Evolutionary conservation across 2,797 vertebrate species (phyloP), one percentile per base, ranked within the genome.

Genomic region (Amphiprion clarkii): DNA sequence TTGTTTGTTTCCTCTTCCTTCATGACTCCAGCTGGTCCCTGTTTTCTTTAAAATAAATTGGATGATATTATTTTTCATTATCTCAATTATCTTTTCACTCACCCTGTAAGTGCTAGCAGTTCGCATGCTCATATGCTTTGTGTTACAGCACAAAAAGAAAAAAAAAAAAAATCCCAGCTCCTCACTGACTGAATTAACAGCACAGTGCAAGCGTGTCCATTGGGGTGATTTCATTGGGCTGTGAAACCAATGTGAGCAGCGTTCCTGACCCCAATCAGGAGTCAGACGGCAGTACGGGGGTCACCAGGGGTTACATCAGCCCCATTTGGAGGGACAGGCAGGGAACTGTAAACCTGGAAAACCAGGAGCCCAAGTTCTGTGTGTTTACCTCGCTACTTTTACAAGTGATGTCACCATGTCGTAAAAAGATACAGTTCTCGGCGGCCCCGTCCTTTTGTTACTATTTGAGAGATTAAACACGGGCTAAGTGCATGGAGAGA

Each of bases 401-500:
- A 92, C 83, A 88, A 89, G 91, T 94, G 92, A 94, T 94, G 92
- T 94, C 91, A 94, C 76, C 88, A 91, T 84, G 70, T 89, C 81
- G 90, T 94, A 93, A 94, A 94, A 94, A 82, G 76, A 89, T 93
- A 93, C 88, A 79, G 90, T 90, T 87, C 93, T 92, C 89, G 1
- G 69, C 27, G 82, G 92, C 69, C 86, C 81, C 0, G 61, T 86
- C 88, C 85, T 74, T 92, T 92, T 92, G 91, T 92, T 92, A 86
- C 92, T 88, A 81, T 92, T 87, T 86, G 76, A 89, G 86, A 90
- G 91, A 82, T 89, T 89, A 91, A 92, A 93, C 88, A 91, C 39
- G 25, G 59, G 72, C 62, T 80, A 82, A 92, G 89, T 84, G 85
- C 78, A 69, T 12, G 57, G 63, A 85, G 73, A 64, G 75, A 54